Evolutionary conservation across 2,797 vertebrate species (phyloP), one percentile per base, ranked within the genome.

Genomic region (Triplophysa yarkandensis): DNA sequence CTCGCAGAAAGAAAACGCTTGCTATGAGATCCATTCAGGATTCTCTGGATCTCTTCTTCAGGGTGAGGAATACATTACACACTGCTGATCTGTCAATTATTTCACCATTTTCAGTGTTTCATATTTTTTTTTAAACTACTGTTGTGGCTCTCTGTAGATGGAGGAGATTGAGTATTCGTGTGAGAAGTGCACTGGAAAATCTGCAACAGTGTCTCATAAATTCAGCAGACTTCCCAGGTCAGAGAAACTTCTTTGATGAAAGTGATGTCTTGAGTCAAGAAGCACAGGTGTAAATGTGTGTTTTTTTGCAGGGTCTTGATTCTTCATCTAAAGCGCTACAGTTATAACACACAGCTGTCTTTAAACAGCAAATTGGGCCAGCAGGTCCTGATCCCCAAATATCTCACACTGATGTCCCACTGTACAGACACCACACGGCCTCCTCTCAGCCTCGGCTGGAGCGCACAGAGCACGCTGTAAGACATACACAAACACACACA

Each of bases 81-180:
- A 32, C 28, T n/a, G 6, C 2, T 57, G 54, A 17, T 30, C 6
- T 4, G 14, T 9, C 8, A 4, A 27, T 46, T 7, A 41, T 11
- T 27, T 50, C 14, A 23, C 30, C 5, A 3, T 9, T 11, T 11
- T n/a, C 39, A 34, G 1, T 2, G 4, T 9, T 14, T 27, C 19
- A 21, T 8, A n/a, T n/a, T n/a, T 6, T 34, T 48, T 6, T 4
- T 9, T 71, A 1, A 27, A 4, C 17, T 75, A 48, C 78, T 79
- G 55, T n/a, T 28, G 36, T 21, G 60, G n/a, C n/a, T 75, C 6
- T 82, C 71, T 85, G 30, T 86, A 99, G 98, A 94, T 96, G 86
- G 98, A 99, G 87, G 97, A 99, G 86, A 96, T 99, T 0, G 98
- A 99, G 74, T 99, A 99, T 87, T 96, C 95, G 0, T 99, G 98